A percentile compares a stretch with the other conserved stretches of the same genome.
phyloP scores from a whole-genome alignment of 2,113 vertebrate species.

The Pomatostomus ruficeps region DNA sequence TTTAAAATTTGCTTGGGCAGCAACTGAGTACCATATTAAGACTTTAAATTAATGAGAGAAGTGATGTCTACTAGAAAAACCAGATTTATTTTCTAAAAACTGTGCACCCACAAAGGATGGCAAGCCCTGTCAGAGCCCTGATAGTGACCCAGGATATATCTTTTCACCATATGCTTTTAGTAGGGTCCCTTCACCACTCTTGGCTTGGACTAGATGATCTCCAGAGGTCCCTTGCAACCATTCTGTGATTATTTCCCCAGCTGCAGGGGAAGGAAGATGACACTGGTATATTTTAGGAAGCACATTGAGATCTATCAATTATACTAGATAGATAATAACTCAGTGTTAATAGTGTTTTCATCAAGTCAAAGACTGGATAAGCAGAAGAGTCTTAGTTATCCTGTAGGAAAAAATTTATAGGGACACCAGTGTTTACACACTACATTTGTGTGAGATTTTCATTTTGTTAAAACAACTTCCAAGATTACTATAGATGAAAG shows the following conservation, averaged over 20 bases:
- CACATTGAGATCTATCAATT: neutral
- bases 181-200: neutral
- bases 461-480: neutral
- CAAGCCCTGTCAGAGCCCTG: neutral
- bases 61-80: neutral
- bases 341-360: neutral
- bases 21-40: neutral
- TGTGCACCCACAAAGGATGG: neutral
- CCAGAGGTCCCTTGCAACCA: neutral
- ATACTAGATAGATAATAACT: neutral
- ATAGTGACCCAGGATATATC: neutral
- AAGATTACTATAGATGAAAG: neutral
- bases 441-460: neutral
- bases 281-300: neutral
- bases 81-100: neutral
- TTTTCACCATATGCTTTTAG: neutral
- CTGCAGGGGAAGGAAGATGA: neutral
- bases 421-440: neutral
- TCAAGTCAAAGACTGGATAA: neutral
- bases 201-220: neutral
- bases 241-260: neutral
- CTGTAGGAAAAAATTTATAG: neutral
- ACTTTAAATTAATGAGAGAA: neutral
- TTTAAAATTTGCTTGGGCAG: neutral
- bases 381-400: neutral